phyloP scores from a whole-genome alignment of 1,140 invertebrate genomes.

The Drosophila micromelanica region DNA sequence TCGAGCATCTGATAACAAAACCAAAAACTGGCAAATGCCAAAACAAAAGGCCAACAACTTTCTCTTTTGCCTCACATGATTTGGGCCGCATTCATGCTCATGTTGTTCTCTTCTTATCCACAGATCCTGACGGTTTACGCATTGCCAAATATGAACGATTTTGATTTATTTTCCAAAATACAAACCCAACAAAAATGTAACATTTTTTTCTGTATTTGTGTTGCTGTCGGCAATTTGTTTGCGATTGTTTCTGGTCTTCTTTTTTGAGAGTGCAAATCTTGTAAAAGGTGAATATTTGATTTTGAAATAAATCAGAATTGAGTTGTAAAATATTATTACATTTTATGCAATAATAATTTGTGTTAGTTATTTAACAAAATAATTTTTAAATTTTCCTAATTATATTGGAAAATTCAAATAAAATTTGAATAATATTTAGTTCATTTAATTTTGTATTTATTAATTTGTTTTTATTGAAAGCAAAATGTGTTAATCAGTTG shows the following conservation, averaged over 20 bases:
- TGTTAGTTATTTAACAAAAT: too few species aligned
- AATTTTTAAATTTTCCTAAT: too few species aligned
- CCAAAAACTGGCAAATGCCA: slow-evolving; percentile 63
- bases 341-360: too few species aligned
- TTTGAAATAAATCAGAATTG: neutral
- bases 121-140: slow-evolving; percentile 8
- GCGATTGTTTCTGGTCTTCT: slow-evolving; percentile 1
- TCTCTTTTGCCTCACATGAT: slow-evolving; percentile 67
- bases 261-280: slow-evolving; percentile 10
- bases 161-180: slow-evolving; percentile 70
- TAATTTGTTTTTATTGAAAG: too few species aligned
- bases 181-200: neutral
- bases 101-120: slow-evolving; percentile 1
- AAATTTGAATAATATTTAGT: too few species aligned
- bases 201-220: slow-evolving; percentile 33
- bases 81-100: slow-evolving; percentile 38
- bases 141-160: slow-evolving; percentile 65
- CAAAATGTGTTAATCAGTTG: too few species aligned
- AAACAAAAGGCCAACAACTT: slow-evolving; percentile 75
- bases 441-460: too few species aligned
- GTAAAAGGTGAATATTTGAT: neutral
- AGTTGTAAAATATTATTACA: neutral
- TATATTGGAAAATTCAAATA: too few species aligned
- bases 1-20: slow-evolving; percentile 81
- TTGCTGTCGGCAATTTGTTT: slow-evolving; percentile 52